Conservation (phyloP, 2,113 vertebrate genomes). For the Puntigrus tetrazona region DNA sequence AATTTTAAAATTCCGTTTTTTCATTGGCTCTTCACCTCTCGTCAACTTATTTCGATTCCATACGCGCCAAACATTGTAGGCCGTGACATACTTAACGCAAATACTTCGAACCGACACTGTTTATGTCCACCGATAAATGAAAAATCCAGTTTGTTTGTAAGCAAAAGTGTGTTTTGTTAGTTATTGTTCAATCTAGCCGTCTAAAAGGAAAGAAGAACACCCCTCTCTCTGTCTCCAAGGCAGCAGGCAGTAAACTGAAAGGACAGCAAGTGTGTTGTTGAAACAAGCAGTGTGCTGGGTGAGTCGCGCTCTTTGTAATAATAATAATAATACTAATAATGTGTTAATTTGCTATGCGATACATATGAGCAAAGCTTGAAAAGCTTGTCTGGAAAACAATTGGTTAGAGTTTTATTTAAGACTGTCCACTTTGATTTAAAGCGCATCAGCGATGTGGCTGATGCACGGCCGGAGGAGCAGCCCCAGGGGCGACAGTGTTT, state of each 20-base stretch:
- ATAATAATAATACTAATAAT: too few species aligned
- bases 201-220: not conserved
- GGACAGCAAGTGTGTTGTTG: not conserved
- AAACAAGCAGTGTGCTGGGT: not conserved
- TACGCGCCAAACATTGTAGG: constrained; percentile 49
- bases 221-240: not conserved
- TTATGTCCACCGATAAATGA: not conserved
- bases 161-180: not conserved
- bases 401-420: not conserved
- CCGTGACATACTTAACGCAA: not conserved
- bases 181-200: not conserved
- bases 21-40: constrained; percentile 62
- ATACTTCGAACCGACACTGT: not conserved
- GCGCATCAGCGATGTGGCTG: constrained; percentile 64
- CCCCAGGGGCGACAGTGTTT: constrained; percentile 60
- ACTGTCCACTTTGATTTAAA: not conserved
- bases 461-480: constrained; percentile 33
- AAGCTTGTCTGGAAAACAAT: not conserved
- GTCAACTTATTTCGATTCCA: constrained; percentile 13
- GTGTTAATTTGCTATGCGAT: not conserved
- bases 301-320: not conserved
- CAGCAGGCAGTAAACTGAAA: constrained; percentile 34
- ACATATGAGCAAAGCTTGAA: not conserved
- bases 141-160: not conserved
- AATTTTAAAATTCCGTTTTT: constrained; percentile 31